Conservation (phyloP, 2,113 vertebrate species). For the Toxotes jaculatrix region DNA sequence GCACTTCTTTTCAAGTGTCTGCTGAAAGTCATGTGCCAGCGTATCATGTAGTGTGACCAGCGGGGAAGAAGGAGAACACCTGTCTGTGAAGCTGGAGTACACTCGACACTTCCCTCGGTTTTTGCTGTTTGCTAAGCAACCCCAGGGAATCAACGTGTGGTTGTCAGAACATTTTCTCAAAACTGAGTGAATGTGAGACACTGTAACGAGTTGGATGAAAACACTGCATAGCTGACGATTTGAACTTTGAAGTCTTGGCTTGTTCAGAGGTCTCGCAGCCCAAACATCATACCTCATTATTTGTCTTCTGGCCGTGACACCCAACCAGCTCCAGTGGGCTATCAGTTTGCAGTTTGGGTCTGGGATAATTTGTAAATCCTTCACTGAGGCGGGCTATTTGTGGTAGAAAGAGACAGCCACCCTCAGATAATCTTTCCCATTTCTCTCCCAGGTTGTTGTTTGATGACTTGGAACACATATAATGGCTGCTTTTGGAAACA, state of each 20-base stretch:
- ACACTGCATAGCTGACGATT: constrained; percentile 37
- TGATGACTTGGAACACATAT: constrained; percentile 15
- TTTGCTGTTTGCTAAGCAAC: constrained; percentile 36
- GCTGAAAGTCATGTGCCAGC: constrained; percentile 39
- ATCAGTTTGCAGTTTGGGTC: constrained; percentile 42
- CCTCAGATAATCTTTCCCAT: constrained; percentile 10
- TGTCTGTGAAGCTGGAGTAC: constrained; percentile 49
- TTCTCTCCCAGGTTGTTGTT: constrained; percentile 16
- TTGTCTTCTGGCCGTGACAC: constrained; percentile 46
- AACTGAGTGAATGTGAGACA: constrained; percentile 55
- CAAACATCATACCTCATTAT: constrained; percentile 42
- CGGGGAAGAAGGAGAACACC: constrained; percentile 42
- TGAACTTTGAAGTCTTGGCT: constrained; percentile 56
- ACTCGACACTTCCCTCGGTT: constrained; percentile 34
- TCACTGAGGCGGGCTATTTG: constrained; percentile 36
- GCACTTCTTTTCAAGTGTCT: constrained; percentile 44
- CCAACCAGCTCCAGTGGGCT: constrained; percentile 9
- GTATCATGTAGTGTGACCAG: constrained; percentile 40
- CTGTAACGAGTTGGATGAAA: constrained; percentile 39
- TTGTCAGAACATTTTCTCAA: constrained; percentile 61
- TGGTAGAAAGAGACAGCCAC: constrained; percentile 9
- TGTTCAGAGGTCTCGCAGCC: constrained; percentile 23
- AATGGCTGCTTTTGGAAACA: constrained; percentile 47
- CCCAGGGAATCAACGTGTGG: constrained; percentile 47
- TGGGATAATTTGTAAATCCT: constrained; percentile 48